Conservation (phyloP, 2,888 invertebrate genomes). For the Rhyacophila evoluta region DNA sequence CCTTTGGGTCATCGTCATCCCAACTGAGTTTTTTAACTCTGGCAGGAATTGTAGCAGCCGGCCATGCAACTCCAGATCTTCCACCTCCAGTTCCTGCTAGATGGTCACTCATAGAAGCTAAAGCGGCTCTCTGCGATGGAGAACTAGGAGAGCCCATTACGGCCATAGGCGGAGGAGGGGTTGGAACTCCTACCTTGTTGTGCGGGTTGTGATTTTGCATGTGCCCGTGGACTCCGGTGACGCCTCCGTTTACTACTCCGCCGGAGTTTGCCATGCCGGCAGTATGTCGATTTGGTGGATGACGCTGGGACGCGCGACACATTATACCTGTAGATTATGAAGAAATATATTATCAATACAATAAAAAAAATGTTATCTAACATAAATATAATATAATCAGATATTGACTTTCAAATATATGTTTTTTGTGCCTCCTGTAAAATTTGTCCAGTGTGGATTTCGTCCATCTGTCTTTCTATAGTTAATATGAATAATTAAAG, state of each 20-base stretch:
- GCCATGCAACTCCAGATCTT: conserved; percentile 73
- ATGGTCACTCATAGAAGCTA: conserved; percentile 65
- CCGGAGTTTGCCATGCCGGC: conserved; percentile 47
- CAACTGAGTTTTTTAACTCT: conserved; percentile 84
- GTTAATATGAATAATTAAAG: too few relatives aligned
- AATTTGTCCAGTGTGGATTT: too few relatives aligned
- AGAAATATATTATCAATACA: too few relatives aligned
- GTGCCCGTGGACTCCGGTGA: conserved; percentile 40
- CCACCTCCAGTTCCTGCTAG: conserved; percentile 59
- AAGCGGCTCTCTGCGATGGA: conserved; percentile 59
- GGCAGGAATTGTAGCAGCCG: conserved; percentile 76
- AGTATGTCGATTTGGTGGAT: conserved; percentile 36
- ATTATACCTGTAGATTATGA: conserved; percentile 47
- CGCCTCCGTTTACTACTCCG: conserved; percentile 55
- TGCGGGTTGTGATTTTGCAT: background rate
- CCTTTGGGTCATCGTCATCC: conserved; percentile 70
- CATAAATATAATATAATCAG: too few relatives aligned
- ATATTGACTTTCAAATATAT: too few relatives aligned
- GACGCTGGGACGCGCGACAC: conserved; percentile 40
- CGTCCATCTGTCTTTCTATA: too few relatives aligned
- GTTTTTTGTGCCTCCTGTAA: too few relatives aligned
- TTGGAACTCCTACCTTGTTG: background rate
- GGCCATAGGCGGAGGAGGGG: background rate
- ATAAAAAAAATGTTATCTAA: too few relatives aligned
- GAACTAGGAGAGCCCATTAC: conserved; percentile 57